Conservation (phyloP, 1,140 invertebrate species). For the Lethocerus indicus region DNA sequence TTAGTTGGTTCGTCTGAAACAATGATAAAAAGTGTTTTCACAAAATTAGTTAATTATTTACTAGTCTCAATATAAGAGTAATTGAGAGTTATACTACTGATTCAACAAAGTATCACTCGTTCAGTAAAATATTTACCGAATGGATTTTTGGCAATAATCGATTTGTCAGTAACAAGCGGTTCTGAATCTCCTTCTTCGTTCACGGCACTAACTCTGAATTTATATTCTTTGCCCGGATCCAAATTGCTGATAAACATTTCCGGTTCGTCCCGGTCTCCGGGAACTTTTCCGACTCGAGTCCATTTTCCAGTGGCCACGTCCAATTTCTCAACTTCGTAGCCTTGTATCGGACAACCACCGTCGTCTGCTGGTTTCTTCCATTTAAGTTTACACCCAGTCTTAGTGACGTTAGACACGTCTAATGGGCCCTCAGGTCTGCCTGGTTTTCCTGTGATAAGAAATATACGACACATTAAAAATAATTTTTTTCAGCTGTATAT, state of each 20-base stretch:
- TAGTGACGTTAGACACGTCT: constrained; percentile 69
- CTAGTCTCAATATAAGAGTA: background rate
- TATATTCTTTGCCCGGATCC: constrained; percentile 81
- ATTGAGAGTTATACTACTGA: background rate
- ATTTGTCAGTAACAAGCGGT: constrained; percentile 66
- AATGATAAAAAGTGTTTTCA: background rate
- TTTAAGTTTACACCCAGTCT: constrained; percentile 67
- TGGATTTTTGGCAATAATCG: constrained; percentile 89
- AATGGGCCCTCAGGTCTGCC: constrained; percentile 74
- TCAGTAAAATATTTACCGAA: constrained; percentile 48
- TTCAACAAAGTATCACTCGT: background rate
- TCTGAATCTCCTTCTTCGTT: constrained; percentile 95
- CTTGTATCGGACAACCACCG: constrained; percentile 81
- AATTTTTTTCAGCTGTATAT: too few relatives aligned
- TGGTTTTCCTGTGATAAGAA: constrained; percentile 39
- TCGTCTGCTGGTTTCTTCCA: constrained; percentile 89
- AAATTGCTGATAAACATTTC: constrained; percentile 81
- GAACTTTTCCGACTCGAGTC: constrained; percentile 65
- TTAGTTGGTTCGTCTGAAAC: constrained; percentile 59
- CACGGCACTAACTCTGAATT: constrained; percentile 88
- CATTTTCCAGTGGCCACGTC: constrained; percentile 78
- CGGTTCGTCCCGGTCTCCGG: constrained; percentile 47
- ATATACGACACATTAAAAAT: background rate
- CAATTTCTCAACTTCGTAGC: constrained; percentile 90
- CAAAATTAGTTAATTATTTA: background rate